phyloP scores from a whole-genome alignment of 1,140 invertebrate genomes.

The Drosophila ficusphila region DNA sequence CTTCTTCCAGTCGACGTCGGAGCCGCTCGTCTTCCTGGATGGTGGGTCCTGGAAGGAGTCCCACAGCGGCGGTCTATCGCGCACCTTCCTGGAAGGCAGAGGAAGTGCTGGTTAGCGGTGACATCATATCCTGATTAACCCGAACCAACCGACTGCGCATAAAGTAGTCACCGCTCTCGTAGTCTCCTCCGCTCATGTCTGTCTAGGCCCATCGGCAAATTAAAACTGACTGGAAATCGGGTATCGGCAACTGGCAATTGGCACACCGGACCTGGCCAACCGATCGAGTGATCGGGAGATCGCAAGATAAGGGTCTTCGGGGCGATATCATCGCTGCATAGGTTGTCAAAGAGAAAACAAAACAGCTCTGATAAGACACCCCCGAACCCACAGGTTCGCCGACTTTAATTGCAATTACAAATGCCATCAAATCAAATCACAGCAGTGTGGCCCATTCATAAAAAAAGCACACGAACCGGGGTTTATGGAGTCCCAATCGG shows the following conservation, averaged over 20 bases:
- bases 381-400: neutral
- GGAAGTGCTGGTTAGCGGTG: conserved; percentile 1
- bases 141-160: conserved; percentile 53
- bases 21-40: conserved; percentile 92
- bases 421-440: conserved; percentile 4
- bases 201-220: conserved; percentile 14
- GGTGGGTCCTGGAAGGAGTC: conserved; percentile 89
- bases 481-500: neutral
- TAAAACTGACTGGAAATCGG: conserved; percentile 48
- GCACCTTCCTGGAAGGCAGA: conserved; percentile 38
- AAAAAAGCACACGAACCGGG: neutral
- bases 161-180: conserved; percentile 51
- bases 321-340: conserved; percentile 16
- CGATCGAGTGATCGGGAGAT: conserved; percentile 17
- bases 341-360: conserved; percentile 5
- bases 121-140: conserved; percentile 3
- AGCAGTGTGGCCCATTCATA: conserved; percentile 29
- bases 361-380: conserved; percentile 1
- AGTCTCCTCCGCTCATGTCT: conserved; percentile 70
- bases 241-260: conserved; percentile 1
- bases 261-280: conserved; percentile 2
- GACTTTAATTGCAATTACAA: conserved; percentile 19
- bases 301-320: conserved; percentile 18
- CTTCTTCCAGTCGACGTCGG: conserved; percentile 93
- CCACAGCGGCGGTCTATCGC: conserved; percentile 66